phyloP scores from a whole-genome alignment of 2,113 vertebrate species.

The Pongo pygmaeus region DNA sequence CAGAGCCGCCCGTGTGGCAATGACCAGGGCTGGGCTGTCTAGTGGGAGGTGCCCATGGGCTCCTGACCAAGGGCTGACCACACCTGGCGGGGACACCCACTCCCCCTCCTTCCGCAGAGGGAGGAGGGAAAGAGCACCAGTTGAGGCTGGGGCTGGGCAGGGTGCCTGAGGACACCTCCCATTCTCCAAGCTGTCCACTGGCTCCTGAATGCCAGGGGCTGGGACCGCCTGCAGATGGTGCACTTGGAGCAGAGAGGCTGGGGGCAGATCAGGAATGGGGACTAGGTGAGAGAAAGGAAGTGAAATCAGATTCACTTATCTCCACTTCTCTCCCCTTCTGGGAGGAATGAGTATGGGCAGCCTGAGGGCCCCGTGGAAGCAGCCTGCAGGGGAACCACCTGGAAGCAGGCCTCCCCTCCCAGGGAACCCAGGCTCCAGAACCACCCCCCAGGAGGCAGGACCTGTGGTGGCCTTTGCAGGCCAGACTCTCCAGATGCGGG shows the following conservation, averaged over 20 bases:
- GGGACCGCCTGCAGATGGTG: background rate
- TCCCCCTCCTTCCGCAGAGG: background rate
- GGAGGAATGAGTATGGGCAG: background rate
- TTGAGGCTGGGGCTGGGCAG: background rate
- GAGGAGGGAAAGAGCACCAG: background rate
- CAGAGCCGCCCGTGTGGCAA: slow-evolving; percentile 45
- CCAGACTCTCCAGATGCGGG: accelerated
- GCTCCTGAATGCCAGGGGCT: background rate
- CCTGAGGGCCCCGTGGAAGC: background rate
- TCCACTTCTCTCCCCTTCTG: background rate
- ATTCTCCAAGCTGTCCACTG: background rate
- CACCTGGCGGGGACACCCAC: background rate
- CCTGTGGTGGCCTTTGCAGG: background rate
- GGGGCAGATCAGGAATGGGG: background rate
- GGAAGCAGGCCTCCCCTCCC: background rate
- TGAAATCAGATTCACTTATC: background rate
- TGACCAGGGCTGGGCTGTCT: slow-evolving; percentile 44
- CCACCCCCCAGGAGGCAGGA: background rate
- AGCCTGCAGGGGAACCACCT: background rate
- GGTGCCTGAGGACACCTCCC: background rate
- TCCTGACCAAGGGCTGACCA: slow-evolving; percentile 32
- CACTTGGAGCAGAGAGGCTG: background rate
- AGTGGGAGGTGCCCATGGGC: slow-evolving; percentile 48
- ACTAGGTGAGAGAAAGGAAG: background rate
- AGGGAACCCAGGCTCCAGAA: background rate